Conservation (phyloP, 2,888 invertebrate species). For the Drosophila melanocephala region DNA sequence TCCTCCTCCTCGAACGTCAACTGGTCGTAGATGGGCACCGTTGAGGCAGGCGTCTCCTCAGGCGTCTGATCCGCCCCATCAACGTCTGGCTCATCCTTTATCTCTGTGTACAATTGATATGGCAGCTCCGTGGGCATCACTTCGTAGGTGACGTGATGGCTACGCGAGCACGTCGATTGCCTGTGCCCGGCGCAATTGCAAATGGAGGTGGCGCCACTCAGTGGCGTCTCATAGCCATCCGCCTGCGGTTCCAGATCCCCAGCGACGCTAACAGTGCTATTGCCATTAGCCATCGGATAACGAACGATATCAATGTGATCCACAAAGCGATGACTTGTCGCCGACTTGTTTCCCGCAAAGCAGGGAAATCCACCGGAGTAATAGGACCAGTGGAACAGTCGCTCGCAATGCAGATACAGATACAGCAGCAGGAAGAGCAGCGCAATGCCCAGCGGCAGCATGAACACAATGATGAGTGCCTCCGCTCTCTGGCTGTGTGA, state of each 20-base stretch:
- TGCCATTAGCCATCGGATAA: constrained; percentile 54
- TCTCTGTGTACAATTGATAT: constrained; percentile 82
- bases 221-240: constrained; percentile 82
- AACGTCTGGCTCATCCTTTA: constrained; percentile 61
- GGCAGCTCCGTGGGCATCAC: constrained; percentile 72
- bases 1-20: constrained; percentile 44
- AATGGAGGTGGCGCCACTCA: constrained; percentile 72
- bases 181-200: constrained; percentile 76
- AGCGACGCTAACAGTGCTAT: constrained; percentile 40
- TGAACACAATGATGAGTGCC: constrained; percentile 83
- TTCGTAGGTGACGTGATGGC: constrained; percentile 82
- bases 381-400: constrained; percentile 83
- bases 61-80: constrained; percentile 3
- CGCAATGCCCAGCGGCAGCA: constrained; percentile 84
- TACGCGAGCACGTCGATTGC: constrained; percentile 58
- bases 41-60: not conserved
- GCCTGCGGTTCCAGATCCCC: constrained; percentile 43
- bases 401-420: constrained; percentile 84
- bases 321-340: constrained; percentile 53
- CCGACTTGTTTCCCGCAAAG: constrained; percentile 52
- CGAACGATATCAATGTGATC: constrained; percentile 83
- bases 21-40: constrained; percentile 68
- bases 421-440: constrained; percentile 82
- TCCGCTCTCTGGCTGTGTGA: constrained; percentile 82
- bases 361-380: constrained; percentile 67